These are phyloP conservation scores for Avahi laniger DNA, from an alignment of 2,797 vertebrate genomes.

Conservation along the genomic window DNA sequence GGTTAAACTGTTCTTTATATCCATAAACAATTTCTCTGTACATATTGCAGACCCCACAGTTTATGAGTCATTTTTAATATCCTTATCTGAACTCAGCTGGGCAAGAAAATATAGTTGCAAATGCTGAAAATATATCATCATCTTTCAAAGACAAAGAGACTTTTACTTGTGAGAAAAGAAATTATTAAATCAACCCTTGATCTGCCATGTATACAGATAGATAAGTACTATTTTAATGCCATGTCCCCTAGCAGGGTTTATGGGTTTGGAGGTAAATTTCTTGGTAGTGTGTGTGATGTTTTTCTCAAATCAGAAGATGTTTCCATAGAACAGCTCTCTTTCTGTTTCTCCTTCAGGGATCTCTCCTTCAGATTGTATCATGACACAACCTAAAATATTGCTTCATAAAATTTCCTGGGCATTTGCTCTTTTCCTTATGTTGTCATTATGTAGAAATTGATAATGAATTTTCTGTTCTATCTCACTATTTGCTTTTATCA, in stretches of 20 bases:
- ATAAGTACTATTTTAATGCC: not conserved
- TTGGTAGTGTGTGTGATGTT: not conserved
- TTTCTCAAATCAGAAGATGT: not conserved
- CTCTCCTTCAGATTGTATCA: not conserved
- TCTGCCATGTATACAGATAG: not conserved
- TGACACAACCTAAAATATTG: not conserved
- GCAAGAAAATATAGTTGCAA: not conserved
- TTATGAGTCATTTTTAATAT: constrained; percentile 23
- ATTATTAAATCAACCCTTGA: not conserved
- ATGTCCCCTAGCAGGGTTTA: not conserved
- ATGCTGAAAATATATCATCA: not conserved
- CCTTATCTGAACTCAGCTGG: not conserved
- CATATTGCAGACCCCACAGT: not conserved
- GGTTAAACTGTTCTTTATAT: not conserved
- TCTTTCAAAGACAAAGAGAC: constrained; percentile 17
- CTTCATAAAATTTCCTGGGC: constrained; percentile 1
- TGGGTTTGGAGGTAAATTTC: not conserved
- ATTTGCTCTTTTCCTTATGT: not conserved
- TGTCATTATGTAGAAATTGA: not conserved
- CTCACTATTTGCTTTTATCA: not conserved
- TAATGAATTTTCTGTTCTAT: constrained; percentile 12
- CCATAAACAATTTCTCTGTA: not conserved
- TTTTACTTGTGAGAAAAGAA: not conserved
- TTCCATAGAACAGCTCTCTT: not conserved
- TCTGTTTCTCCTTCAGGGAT: not conserved